Evolutionary conservation across 2,888 invertebrate species (phyloP).

Genomic region (Cotesia congregata): DNA sequence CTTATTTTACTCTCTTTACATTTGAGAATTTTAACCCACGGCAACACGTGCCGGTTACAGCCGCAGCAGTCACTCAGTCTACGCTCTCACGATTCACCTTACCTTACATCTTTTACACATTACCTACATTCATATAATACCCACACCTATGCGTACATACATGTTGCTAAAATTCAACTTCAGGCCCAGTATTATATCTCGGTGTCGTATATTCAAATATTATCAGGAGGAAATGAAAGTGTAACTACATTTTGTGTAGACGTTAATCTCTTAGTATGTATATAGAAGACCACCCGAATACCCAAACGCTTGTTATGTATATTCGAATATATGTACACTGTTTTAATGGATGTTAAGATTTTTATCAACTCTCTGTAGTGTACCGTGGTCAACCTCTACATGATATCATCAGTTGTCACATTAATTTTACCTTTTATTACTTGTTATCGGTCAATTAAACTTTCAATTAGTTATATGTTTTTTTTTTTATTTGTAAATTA

Average conservation of each 20-base stretch:
- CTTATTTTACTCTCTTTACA: conserved; percentile 34
- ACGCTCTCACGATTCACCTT: conserved; percentile 34
- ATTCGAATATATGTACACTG: conserved; percentile 4
- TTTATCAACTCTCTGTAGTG: conserved; percentile 18
- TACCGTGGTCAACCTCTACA: background rate
- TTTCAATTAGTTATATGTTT: background rate
- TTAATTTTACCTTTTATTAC: background rate
- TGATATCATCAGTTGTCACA: conserved; percentile 3
- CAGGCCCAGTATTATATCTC: background rate
- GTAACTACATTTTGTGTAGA: conserved; percentile 22
- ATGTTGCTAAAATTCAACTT: background rate
- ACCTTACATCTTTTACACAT: conserved; percentile 1
- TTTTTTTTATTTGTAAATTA: background rate
- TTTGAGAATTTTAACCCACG: conserved; percentile 39
- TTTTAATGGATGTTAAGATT: conserved; percentile 29
- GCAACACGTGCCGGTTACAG: conserved; percentile 45
- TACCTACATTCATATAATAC: background rate
- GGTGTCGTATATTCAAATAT: conserved; percentile 17
- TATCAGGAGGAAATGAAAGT: conserved; percentile 27
- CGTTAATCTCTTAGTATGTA: background rate
- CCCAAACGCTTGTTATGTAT: background rate
- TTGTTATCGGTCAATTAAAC: background rate
- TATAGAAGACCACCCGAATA: background rate
- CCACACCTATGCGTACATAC: too few species aligned
- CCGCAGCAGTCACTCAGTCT: conserved; percentile 32